Evolutionary conservation across 2,113 vertebrate genomes (phyloP).

Genomic region (Stercorarius parasiticus): DNA sequence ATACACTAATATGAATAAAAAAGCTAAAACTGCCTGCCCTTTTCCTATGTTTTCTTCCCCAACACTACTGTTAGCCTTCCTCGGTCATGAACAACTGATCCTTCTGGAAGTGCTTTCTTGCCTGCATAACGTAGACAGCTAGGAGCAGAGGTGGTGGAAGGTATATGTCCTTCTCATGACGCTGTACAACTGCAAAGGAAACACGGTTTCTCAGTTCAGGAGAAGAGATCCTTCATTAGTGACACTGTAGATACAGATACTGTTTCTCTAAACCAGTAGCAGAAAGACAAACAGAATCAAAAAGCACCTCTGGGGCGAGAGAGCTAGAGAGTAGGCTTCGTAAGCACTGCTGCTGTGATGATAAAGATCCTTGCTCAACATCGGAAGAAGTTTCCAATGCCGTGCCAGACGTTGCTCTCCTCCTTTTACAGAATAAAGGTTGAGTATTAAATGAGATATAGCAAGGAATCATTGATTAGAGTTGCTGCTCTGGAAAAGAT

Average conservation of each 20-base stretch:
- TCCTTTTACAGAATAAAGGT: not conserved
- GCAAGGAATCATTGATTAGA: not conserved
- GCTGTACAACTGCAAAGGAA: not conserved
- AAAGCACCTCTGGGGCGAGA: not conserved
- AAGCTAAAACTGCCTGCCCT: not conserved
- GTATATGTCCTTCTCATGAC: not conserved
- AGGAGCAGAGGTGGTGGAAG: not conserved
- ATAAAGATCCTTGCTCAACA: not conserved
- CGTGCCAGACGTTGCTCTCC: not conserved
- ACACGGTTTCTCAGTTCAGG: not conserved
- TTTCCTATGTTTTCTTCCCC: not conserved
- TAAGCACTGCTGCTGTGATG: not conserved
- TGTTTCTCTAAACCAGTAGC: not conserved
- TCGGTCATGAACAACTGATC: not conserved
- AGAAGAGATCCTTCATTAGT: not conserved
- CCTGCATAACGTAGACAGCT: not conserved
- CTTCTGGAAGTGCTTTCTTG: not conserved
- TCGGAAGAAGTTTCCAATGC: not conserved
- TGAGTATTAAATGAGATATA: not conserved
- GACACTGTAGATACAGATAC: not conserved
- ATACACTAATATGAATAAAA: not conserved
- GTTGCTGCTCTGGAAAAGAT: constrained; percentile 5
- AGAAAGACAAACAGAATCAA: not conserved
- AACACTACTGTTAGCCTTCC: not conserved
- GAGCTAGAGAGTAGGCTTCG: not conserved